These are phyloP conservation scores for Catocala fraxini DNA, from an alignment of 2,888 invertebrate genomes.

Conservation along the genomic window DNA sequence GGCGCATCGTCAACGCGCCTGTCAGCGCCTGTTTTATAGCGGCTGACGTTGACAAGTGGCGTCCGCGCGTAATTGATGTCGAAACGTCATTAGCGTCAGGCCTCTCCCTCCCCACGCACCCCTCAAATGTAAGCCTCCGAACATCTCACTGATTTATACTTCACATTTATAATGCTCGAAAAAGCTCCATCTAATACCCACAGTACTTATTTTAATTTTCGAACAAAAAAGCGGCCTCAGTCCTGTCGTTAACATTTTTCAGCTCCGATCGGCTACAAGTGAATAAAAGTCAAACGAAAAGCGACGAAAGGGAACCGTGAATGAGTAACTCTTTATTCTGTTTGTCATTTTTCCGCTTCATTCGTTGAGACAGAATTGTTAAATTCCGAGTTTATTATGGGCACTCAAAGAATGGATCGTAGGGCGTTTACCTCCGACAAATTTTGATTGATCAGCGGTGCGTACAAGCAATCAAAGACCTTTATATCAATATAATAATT, in stretches of 20 bases:
- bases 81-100: constrained; percentile 49
- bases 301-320: constrained; percentile 17
- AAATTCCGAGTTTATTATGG: constrained; percentile 15
- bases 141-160: constrained; percentile 36
- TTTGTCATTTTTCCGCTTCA: constrained; percentile 39
- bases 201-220: constrained; percentile 35
- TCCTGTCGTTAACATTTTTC: constrained; percentile 16
- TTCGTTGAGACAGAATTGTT: constrained; percentile 16
- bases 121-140: constrained; percentile 24
- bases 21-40: constrained; percentile 28
- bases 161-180: constrained; percentile 24
- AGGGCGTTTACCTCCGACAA: background rate
- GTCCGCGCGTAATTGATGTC: constrained; percentile 46
- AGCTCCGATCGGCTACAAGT: constrained; percentile 28
- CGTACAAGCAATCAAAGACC: constrained; percentile 40
- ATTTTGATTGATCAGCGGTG: constrained; percentile 10
- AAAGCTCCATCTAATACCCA: constrained; percentile 3
- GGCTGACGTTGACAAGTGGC: constrained; percentile 38
- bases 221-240: constrained; percentile 24
- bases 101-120: background rate
- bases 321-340: constrained; percentile 34
- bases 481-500: constrained; percentile 46
- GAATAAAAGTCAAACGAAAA: constrained; percentile 26
- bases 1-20: constrained; percentile 20
- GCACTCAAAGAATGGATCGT: background rate